Conservation (phyloP, 2,113 vertebrate genomes). For the Lepisosteus osseus region DNA sequence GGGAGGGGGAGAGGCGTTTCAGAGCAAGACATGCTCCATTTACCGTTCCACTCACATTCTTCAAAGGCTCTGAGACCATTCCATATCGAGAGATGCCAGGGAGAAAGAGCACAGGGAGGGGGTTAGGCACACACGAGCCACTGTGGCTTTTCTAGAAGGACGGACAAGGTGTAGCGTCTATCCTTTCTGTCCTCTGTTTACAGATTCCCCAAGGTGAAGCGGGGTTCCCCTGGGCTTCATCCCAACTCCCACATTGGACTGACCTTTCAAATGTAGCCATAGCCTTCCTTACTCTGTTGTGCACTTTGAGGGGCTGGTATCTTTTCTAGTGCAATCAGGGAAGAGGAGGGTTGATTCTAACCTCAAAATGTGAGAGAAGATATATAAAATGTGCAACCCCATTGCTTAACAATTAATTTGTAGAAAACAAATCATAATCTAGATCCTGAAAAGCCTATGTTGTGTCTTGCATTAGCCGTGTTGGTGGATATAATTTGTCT, state of each 20-base stretch:
- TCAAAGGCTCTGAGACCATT: conserved; percentile 70
- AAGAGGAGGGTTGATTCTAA: neutral
- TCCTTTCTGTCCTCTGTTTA: conserved; percentile 54
- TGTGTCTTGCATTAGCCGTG: no score
- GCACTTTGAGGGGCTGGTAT: neutral
- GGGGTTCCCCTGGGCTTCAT: conserved; percentile 56
- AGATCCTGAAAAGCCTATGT: no score
- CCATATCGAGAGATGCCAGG: conserved; percentile 58
- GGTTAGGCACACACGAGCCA: conserved; percentile 33
- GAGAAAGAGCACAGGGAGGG: conserved; percentile 64
- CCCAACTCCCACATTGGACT: neutral
- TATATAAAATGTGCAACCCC: no score
- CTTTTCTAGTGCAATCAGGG: neutral
- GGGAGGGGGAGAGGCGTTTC: conserved; percentile 56
- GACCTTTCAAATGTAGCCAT: conserved; percentile 4
- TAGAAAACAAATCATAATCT: no score
- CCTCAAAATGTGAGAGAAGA: neutral
- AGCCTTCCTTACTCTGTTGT: neutral
- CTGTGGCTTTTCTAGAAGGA: conserved; percentile 77
- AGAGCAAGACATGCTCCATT: conserved; percentile 72
- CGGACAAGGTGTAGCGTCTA: conserved; percentile 69
- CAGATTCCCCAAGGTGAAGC: conserved; percentile 47
- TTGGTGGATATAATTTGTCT: no score
- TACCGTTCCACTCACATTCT: conserved; percentile 61
- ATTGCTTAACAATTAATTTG: no score